Percentiles rank a stretch among this genome's conserved stretches.
phyloP scores from a whole-genome alignment of 2,797 vertebrate genomes.

The Bradypodion ventrale region DNA sequence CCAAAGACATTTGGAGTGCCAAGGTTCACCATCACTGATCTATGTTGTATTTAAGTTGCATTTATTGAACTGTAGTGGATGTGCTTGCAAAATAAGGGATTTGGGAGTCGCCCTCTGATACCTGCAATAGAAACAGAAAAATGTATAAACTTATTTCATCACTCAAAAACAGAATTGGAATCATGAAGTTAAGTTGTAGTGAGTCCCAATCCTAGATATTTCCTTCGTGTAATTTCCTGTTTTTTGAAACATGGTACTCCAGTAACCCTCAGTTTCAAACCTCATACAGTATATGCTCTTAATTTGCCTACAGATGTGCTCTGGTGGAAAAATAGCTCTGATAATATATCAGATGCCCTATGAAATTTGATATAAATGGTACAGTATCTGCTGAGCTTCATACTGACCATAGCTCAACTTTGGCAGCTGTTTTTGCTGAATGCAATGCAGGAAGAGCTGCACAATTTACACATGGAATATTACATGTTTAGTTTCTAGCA shows the following conservation, averaged over 20 bases:
- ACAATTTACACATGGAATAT: no score
- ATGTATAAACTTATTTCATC: conserved; percentile 38
- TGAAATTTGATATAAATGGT: not conserved
- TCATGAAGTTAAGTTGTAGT: no score
- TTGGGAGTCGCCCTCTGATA: not conserved
- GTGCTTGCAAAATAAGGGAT: not conserved
- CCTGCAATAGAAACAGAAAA: not conserved
- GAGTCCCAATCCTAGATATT: not conserved
- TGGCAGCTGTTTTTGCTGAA: not conserved
- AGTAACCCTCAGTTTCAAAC: not conserved
- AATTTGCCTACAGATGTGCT: not conserved
- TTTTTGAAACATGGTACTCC: conserved; percentile 23
- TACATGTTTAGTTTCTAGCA: not conserved
- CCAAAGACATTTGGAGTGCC: no score
- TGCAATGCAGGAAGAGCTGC: not conserved
- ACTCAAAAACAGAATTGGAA: conserved; percentile 10
- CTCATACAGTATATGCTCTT: not conserved
- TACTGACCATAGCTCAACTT: conserved; percentile 21
- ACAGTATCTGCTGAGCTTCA: not conserved
- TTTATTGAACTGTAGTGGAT: not conserved
- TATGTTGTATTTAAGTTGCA: no score
- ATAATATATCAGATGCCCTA: not conserved
- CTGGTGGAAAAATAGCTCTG: not conserved
- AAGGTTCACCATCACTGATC: no score
- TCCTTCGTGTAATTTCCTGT: accelerated